Base-by-base conservation (phyloP, 1,140 invertebrate species). In the Zophobas morio region DNA sequence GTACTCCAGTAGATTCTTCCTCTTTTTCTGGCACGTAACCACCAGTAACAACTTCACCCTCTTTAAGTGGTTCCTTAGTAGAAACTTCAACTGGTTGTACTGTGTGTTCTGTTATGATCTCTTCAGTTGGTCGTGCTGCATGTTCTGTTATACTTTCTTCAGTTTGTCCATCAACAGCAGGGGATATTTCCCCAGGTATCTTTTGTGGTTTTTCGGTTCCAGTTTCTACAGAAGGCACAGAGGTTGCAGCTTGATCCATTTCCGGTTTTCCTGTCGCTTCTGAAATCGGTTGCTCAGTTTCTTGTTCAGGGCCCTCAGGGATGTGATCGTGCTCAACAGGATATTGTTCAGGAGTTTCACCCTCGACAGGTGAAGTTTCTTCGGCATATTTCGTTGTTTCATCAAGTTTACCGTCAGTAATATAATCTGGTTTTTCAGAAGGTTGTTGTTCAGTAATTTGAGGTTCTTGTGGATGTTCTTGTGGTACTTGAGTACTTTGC, bases 391-490 rank as follows among this genome's bases (percentile, higher is more conserved):
- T 40, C 40, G 51, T 60, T 57, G 53, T 53, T 54, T 73, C 49
- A n/a, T 32, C 60, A 42, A 40, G 37, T 36, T 66, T 73, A 33
- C 54, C 49, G 37, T 56, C 49, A 39, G 47, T 56, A 33, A 54
- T 57, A 40, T 47, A 20, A 32, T 73, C 71, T 42, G 71, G 35
- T 49, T 74, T 40, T 77, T 76, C 77, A 47, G 77, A 42, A 72
- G 56, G 35, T 70, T 83, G 33, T 51, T 33, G 76, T 78, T 81
- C 80, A 54, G 78, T 78, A 42, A 60, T n/a, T 5, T 60, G 34
- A 6, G 34, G 56, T 60, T 57, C 54, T 35, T 35, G 6, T 35
- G 54, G 54, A 57, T 57, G 54, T 57, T 57, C 54, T 6, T 56
- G 54, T 33, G 70, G 56, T 70, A 32, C 46, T 34, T 54, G 2